These are phyloP conservation scores for Ptilonorhynchus violaceus DNA, from an alignment of 2,113 vertebrate species.

Conservation along the genomic window DNA sequence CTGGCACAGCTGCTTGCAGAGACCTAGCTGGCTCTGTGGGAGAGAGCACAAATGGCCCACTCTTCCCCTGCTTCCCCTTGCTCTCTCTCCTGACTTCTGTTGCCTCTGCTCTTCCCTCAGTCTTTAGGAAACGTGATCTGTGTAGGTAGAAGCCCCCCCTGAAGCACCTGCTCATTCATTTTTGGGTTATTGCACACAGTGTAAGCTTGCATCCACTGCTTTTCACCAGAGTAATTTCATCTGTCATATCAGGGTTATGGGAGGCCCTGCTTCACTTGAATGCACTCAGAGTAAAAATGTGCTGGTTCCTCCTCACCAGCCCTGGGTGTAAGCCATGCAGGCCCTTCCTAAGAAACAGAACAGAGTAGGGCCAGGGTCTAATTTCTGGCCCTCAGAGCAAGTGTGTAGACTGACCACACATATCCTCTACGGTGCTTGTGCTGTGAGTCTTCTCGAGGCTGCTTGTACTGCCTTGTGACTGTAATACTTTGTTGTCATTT, in stretches of 20 bases:
- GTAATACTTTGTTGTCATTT: neutral
- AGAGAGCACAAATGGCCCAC: neutral
- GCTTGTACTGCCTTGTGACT: neutral
- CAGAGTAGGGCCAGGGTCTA: neutral
- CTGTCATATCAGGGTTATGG: neutral
- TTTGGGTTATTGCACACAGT: neutral
- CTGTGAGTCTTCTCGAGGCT: neutral
- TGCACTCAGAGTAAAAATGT: neutral
- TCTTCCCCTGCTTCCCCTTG: neutral
- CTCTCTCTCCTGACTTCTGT: neutral
- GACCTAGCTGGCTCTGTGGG: neutral
- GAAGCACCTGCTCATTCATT: neutral
- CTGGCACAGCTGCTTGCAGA: neutral
- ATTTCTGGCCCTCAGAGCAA: neutral
- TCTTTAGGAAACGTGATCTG: neutral
- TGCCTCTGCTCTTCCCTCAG: neutral
- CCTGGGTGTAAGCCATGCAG: neutral
- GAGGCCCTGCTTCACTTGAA: neutral
- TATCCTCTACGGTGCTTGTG: rapidly evolving
- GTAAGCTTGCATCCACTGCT: neutral
- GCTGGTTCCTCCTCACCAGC: neutral
- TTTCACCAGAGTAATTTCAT: neutral
- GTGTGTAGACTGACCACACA: no score
- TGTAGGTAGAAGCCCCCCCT: neutral
- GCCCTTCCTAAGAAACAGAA: neutral